phyloP scores from a whole-genome alignment of 2,888 invertebrate genomes.

The Prosapia bicincta region DNA sequence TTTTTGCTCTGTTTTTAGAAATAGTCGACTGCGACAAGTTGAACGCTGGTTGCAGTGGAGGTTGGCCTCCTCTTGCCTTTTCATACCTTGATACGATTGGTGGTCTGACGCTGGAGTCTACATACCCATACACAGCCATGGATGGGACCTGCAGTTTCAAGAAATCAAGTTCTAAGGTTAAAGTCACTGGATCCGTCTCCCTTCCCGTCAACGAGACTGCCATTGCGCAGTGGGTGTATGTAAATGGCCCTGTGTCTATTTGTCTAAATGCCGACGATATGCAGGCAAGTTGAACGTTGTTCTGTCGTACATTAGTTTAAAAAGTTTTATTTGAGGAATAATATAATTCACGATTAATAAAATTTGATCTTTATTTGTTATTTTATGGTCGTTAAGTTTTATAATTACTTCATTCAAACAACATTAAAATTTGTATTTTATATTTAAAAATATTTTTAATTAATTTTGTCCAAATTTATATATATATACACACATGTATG shows the following conservation, averaged over 20 bases:
- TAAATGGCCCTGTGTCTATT: not conserved
- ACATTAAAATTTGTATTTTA: too few relatives aligned
- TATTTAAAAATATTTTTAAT: too few relatives aligned
- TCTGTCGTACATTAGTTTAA: too few relatives aligned
- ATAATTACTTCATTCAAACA: too few relatives aligned
- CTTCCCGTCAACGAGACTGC: not conserved
- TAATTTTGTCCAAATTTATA: too few relatives aligned
- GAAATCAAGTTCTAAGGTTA: not conserved
- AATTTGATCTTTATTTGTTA: too few relatives aligned
- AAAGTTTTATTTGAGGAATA: too few relatives aligned
- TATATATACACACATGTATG: too few relatives aligned
- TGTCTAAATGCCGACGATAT: not conserved
- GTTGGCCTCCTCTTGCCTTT: not conserved
- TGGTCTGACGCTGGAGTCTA: not conserved
- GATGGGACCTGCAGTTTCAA: not conserved
- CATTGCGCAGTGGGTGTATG: not conserved
- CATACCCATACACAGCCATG: not conserved
- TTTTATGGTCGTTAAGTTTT: too few relatives aligned
- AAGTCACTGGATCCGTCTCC: not conserved
- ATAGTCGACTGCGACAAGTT: not conserved
- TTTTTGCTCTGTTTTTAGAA: too few relatives aligned
- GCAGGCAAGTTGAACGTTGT: slow-evolving; percentile 13
- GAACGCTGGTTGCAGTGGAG: not conserved
- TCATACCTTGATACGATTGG: not conserved
- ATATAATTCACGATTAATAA: too few relatives aligned